Evolutionary conservation across 2,797 vertebrate species (phyloP).

Genomic region (Xerus rutilus): DNA sequence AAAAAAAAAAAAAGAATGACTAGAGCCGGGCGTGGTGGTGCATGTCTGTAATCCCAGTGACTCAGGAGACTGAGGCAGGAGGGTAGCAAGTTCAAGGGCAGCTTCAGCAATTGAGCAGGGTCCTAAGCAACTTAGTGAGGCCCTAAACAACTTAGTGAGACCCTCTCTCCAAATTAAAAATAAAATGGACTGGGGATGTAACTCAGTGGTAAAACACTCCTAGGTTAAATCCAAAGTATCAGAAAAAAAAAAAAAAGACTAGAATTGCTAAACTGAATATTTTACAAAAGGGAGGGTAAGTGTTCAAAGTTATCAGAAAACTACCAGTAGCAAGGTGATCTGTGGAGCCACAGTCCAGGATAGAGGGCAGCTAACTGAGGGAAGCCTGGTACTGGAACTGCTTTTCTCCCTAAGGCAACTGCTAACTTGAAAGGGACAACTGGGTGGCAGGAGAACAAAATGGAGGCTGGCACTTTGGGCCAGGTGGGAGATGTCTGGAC

Average conservation of each 20-base stretch:
- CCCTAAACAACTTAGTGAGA: too few species aligned
- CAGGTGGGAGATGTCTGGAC: neutral
- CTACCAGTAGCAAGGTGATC: neutral
- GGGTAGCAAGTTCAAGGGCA: too few species aligned
- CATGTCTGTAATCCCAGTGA: too few species aligned
- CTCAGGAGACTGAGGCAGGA: too few species aligned
- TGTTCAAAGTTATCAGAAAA: neutral
- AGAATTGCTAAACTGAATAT: neutral
- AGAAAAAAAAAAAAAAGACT: neutral
- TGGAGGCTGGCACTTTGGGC: neutral
- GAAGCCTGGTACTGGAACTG: neutral
- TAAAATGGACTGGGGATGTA: too few species aligned
- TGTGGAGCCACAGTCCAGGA: neutral
- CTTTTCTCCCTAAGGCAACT: neutral
- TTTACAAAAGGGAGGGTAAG: neutral
- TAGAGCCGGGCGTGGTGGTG: too few species aligned
- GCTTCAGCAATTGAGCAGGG: too few species aligned
- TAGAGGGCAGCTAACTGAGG: neutral
- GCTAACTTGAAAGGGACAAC: slow-evolving; percentile 29
- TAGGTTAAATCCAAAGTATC: too few species aligned
- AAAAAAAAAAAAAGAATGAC: too few species aligned
- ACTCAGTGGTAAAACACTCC: too few species aligned
- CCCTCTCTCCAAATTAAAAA: too few species aligned
- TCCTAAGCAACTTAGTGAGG: too few species aligned
- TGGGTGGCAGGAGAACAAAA: neutral